Percentiles rank a stretch among this genome's conserved stretches.
Conservation (phyloP, 2,113 vertebrate genomes). For the Dasyprocta punctata region DNA sequence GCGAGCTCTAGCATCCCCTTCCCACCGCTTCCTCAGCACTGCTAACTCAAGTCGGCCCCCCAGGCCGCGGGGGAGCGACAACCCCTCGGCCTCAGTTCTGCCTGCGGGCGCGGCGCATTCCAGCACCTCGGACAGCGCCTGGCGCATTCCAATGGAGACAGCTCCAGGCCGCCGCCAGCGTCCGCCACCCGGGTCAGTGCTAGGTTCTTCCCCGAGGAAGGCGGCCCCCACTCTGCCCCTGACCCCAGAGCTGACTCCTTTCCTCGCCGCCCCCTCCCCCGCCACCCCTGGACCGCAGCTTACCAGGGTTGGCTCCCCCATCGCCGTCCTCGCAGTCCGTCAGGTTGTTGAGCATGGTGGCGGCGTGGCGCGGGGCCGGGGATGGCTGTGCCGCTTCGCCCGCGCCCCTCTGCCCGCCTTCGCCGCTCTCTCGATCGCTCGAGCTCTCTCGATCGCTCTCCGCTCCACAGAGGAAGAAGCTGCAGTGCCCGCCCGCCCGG, state of each 20-base stretch:
- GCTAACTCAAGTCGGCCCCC: slow-evolving; percentile 1
- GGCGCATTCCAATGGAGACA: slow-evolving; percentile 74
- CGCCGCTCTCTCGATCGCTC: slow-evolving; percentile 68
- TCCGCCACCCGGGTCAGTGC: slow-evolving; percentile 8
- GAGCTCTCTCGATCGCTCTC: slow-evolving; percentile 77
- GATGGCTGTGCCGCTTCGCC: slow-evolving; percentile 77
- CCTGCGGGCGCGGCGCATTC: slow-evolving; percentile 73
- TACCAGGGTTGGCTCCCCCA: slow-evolving; percentile 95
- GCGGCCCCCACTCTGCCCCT: slow-evolving; percentile 60
- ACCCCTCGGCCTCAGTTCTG: background rate
- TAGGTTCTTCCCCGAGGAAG: slow-evolving; percentile 18
- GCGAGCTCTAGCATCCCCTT: slow-evolving; percentile 42
- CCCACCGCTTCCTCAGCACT: background rate
- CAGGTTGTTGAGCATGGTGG: slow-evolving; percentile 98
- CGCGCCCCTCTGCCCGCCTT: slow-evolving; percentile 82
- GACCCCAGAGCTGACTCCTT: slow-evolving; percentile 50
- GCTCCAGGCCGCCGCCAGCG: background rate
- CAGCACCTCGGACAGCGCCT: slow-evolving; percentile 85
- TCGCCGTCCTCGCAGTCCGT: slow-evolving; percentile 97
- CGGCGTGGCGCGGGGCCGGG: slow-evolving; percentile 76
- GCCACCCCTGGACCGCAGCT: slow-evolving; percentile 80
- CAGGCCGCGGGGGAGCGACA: background rate
- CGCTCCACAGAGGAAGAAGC: slow-evolving; percentile 88
- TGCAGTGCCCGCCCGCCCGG: slow-evolving; percentile 93
- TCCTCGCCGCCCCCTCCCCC: slow-evolving; percentile 41